Evolutionary conservation across 2,113 vertebrate genomes (phyloP), one percentile per base, ranked within the genome.

Genomic region (Anolis sagrei): DNA sequence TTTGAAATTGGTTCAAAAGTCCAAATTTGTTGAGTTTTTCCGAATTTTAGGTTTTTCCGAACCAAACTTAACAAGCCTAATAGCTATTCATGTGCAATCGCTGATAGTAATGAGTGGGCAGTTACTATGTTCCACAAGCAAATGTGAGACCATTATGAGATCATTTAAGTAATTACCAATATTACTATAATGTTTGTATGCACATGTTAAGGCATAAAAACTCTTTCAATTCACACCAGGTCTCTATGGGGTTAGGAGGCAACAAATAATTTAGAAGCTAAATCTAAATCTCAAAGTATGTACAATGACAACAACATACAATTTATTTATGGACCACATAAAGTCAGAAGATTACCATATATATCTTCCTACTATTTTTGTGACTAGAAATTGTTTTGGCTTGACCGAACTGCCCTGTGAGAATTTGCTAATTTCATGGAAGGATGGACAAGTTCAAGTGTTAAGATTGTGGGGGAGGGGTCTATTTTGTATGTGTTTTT

Each of bases 131-230:
- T 58, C 64, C 69, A 13, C 32, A 72, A 34, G 8, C 44, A 84
- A 62, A 34, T 75, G 62, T 68, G 8, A 21, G 76, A 32, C 10
- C 8, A 27, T 80, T 84, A 44, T 36, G 29, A 54, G 9, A 32
- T 44, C 44, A 44, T 27, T 87, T 77, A 81, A 81, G 21, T 84
- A 86, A 89, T 76, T 84, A 81, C 58, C 58, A 75, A 81, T 84
- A 80, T 51, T 84, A 84, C 51, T 62, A n/a, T 72, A 44, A n/a
- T 49, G 18, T 54, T 36, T 18, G n/a, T 29, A 25, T 36, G 27
- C 32, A 36, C 10, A 32, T 44, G 27, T 39, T 54, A 83, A 75
- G 34, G 9, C 7, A 54, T 76, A 70, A 84, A 51, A n/a, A 32
- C 4, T 27, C 36, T 69, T 27, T 1, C 61, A 29, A 74, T 86